Percentiles rank a stretch among this genome's conserved stretches.
Evolutionary conservation across 2,888 invertebrate species (phyloP).

Genomic region (Taenaris catops): DNA sequence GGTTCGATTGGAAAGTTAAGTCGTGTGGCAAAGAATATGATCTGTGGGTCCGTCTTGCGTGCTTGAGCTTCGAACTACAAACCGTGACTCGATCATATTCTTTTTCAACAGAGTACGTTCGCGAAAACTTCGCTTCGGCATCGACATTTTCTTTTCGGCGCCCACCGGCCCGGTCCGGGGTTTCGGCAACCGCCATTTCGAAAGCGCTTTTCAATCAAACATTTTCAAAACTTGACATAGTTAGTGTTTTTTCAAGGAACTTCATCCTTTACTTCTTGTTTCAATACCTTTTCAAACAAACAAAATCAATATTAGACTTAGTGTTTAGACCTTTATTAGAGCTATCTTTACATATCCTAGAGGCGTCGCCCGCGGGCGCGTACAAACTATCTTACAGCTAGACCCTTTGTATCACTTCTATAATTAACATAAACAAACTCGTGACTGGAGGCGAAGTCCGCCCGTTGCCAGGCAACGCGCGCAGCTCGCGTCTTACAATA

Average conservation of each 20-base stretch:
- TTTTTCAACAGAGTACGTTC: slow-evolving; percentile 56
- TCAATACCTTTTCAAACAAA: slow-evolving; percentile 90
- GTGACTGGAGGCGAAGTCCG: slow-evolving; percentile 20
- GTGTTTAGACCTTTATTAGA: slow-evolving; percentile 69
- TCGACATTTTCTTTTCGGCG: slow-evolving; percentile 44
- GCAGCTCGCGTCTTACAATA: slow-evolving; percentile 28
- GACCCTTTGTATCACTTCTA: slow-evolving; percentile 51
- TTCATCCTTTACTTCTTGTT: slow-evolving; percentile 92
- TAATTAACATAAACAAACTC: slow-evolving; percentile 30
- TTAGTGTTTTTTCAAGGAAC: slow-evolving; percentile 77
- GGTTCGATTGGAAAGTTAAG: slow-evolving; percentile 20
- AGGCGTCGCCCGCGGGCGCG: slow-evolving; percentile 52
- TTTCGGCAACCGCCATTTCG: slow-evolving; percentile 63
- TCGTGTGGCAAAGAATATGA: slow-evolving; percentile 60
- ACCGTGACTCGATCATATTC: slow-evolving; percentile 66
- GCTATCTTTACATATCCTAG: slow-evolving; percentile 66
- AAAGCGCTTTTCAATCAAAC: slow-evolving; percentile 71
- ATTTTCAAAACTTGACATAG: slow-evolving; percentile 78
- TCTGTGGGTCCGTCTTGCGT: slow-evolving; percentile 55
- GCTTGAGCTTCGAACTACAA: slow-evolving; percentile 45
- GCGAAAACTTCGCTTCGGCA: slow-evolving; percentile 48
- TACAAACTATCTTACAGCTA: slow-evolving; percentile 64
- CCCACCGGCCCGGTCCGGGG: slow-evolving; percentile 48
- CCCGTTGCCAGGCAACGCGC: slow-evolving; percentile 12
- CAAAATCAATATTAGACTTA: slow-evolving; percentile 85